These are phyloP conservation scores for Eupithecia subumbrata DNA, from an alignment of 2,888 invertebrate species.

Conservation along the genomic window DNA sequence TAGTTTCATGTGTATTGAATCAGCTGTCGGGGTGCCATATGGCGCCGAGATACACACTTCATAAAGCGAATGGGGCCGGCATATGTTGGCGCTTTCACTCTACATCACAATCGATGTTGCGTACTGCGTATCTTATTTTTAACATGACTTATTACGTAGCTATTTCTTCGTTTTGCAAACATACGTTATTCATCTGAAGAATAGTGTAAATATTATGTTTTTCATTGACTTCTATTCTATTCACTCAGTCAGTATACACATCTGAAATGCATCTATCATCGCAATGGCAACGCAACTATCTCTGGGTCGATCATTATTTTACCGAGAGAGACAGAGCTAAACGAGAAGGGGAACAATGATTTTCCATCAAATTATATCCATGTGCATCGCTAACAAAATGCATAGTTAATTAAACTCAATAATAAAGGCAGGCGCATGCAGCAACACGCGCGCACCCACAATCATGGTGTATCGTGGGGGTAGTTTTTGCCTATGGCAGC, in stretches of 20 bases:
- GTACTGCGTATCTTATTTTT: slow-evolving; percentile 42
- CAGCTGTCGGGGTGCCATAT: slow-evolving; percentile 77
- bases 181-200: slow-evolving; percentile 16
- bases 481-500: slow-evolving; percentile 81
- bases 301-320: slow-evolving; percentile 8
- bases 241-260: background rate
- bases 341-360: slow-evolving; percentile 27
- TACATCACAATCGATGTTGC: slow-evolving; percentile 73
- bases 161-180: slow-evolving; percentile 22
- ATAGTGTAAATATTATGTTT: slow-evolving; percentile 29
- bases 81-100: slow-evolving; percentile 82
- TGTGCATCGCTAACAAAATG: slow-evolving; percentile 32
- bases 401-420: slow-evolving; percentile 43
- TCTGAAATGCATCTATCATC: slow-evolving; percentile 12
- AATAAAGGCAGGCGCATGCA: slow-evolving; percentile 45
- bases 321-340: slow-evolving; percentile 10
- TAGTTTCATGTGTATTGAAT: slow-evolving; percentile 60
- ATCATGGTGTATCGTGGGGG: slow-evolving; percentile 60
- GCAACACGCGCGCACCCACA: slow-evolving; percentile 57
- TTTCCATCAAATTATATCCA: slow-evolving; percentile 29
- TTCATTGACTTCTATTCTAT: background rate
- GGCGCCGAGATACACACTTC: slow-evolving; percentile 75
- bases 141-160: slow-evolving; percentile 22
- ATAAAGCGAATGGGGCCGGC: slow-evolving; percentile 79
- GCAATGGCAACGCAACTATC: background rate